phyloP scores from a whole-genome alignment of 2,888 invertebrate species.

The Drosophila stalkeri region DNA sequence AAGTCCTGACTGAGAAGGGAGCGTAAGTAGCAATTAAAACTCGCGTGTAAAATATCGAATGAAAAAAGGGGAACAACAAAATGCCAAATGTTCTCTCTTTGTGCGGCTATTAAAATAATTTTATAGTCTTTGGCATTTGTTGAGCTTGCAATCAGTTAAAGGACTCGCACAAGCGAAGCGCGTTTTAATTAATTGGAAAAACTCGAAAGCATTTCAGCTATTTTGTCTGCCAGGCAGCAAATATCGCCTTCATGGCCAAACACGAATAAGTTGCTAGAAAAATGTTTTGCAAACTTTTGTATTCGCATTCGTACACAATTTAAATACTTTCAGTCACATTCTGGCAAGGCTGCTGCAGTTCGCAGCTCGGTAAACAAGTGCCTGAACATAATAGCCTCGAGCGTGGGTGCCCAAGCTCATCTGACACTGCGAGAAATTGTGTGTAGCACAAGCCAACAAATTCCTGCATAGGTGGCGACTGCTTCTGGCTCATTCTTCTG shows the following conservation, averaged over 20 bases:
- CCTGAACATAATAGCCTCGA: constrained; percentile 27
- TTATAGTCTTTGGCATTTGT: constrained; percentile 41
- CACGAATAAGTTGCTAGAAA: constrained; percentile 46
- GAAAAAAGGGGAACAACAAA: constrained; percentile 1
- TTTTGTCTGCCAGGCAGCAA: constrained; percentile 54
- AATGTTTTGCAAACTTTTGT: constrained; percentile 69
- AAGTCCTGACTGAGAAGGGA: neutral
- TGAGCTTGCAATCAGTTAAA: constrained; percentile 8
- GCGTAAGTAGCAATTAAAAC: constrained; percentile 42
- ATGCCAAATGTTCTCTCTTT: constrained; percentile 13
- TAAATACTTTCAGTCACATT: constrained; percentile 71
- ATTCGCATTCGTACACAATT: constrained; percentile 72
- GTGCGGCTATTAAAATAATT: constrained; percentile 49
- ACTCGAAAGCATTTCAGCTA: constrained; percentile 48
- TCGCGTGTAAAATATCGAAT: constrained; percentile 34
- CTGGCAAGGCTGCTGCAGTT: constrained; percentile 27
- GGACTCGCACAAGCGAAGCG: constrained; percentile 14
- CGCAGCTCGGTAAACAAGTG: constrained; percentile 59
- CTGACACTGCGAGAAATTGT: constrained; percentile 60
- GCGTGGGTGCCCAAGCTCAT: constrained; percentile 15
- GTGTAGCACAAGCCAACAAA: constrained; percentile 60
- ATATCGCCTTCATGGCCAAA: constrained; percentile 30
- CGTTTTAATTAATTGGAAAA: constrained; percentile 71
- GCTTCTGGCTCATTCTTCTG: constrained; percentile 5
- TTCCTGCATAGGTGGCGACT: constrained; percentile 49